phyloP scores from a whole-genome alignment of 1,140 invertebrate species.

The Trachymyrmex cornetzi region DNA sequence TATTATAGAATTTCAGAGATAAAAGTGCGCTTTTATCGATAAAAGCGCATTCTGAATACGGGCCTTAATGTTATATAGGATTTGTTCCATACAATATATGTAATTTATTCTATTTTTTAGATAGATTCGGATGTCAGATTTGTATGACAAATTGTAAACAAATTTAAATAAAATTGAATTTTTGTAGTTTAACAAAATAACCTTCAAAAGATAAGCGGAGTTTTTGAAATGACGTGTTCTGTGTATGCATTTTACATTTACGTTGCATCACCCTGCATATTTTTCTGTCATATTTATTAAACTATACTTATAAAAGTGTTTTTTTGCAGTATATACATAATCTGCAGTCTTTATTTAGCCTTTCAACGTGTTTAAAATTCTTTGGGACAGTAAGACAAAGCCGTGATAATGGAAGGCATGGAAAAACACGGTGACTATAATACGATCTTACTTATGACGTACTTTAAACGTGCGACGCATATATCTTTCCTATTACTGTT shows the following conservation, averaged over 20 bases:
- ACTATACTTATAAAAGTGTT: constrained; percentile 5
- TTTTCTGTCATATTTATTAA: constrained; percentile 1
- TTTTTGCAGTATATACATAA: constrained; percentile 8
- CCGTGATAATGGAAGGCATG: constrained; percentile 12
- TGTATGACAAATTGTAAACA: background rate
- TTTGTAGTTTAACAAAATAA: background rate
- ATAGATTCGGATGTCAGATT: background rate
- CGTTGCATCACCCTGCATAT: background rate
- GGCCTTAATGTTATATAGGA: background rate
- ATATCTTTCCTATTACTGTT: background rate
- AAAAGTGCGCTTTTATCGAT: too few species aligned
- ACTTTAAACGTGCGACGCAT: background rate
- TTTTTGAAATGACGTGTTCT: background rate
- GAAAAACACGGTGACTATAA: background rate
- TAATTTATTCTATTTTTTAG: background rate
- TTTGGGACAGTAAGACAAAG: background rate
- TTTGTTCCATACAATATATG: background rate
- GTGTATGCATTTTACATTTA: background rate
- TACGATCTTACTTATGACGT: background rate
- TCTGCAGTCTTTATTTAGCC: constrained; percentile 24
- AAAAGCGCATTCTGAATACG: too few species aligned
- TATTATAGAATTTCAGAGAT: too few species aligned
- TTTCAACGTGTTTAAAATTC: background rate
- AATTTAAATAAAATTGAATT: constrained; percentile 8
- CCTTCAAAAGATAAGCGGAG: background rate